Percentiles rank a stretch among this genome's conserved stretches.
phyloP scores from a whole-genome alignment of 2,113 vertebrate genomes.

The Crotalus viridis region DNA sequence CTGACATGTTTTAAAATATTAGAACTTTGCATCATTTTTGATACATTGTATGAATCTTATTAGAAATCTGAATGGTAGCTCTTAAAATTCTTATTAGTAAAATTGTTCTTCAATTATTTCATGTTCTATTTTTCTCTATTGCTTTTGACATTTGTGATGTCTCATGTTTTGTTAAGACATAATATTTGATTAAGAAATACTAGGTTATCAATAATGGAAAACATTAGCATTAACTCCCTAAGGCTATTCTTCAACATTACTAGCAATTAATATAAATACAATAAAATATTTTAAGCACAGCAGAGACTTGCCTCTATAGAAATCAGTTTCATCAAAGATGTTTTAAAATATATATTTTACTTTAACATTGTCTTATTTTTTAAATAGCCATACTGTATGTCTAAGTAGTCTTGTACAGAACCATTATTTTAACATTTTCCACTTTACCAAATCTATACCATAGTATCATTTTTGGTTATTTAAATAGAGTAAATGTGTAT shows the following conservation, averaged over 20 bases:
- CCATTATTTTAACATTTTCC: not conserved
- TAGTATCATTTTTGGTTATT: not conserved
- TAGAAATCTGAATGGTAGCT: slow-evolving; percentile 24
- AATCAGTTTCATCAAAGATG: not conserved
- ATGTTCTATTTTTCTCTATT: not conserved
- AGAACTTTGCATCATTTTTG: slow-evolving; percentile 39
- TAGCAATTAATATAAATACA: slow-evolving; percentile 17
- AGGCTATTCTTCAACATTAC: not conserved
- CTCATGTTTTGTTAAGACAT: slow-evolving; percentile 5
- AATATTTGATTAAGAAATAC: slow-evolving; percentile 1
- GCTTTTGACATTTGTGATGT: not conserved
- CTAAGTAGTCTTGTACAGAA: not conserved
- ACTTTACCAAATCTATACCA: not conserved
- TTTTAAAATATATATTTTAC: not conserved
- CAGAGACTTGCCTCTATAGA: not conserved
- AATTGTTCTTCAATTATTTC: slow-evolving; percentile 36
- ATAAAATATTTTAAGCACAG: not conserved
- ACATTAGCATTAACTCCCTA: not conserved
- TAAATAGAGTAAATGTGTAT: not conserved
- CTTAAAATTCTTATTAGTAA: slow-evolving; percentile 36
- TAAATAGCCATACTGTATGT: not conserved
- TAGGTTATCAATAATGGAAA: not conserved
- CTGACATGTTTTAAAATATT: slow-evolving; percentile 46
- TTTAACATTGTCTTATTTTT: not conserved
- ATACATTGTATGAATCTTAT: slow-evolving; percentile 42